phyloP scores from a whole-genome alignment of 2,797 vertebrate species.

The Babyrousa celebensis region DNA sequence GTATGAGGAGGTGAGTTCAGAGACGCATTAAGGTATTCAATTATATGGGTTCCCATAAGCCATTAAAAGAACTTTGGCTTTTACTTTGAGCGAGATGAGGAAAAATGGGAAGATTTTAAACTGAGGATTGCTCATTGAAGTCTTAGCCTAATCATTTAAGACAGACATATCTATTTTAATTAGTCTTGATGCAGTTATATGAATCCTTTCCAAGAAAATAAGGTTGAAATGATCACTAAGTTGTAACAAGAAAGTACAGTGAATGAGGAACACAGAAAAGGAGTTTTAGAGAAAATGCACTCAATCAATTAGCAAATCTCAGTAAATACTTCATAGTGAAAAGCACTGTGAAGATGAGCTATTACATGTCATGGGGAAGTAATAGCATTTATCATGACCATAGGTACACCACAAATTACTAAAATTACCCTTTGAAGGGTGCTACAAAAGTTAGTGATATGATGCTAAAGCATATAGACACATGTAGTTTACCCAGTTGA shows the following conservation, averaged over 20 bases:
- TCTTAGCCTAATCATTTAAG: slow-evolving; percentile 4
- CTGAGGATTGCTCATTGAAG: not conserved
- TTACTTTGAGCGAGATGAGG: not conserved
- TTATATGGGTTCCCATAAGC: not conserved
- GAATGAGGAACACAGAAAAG: not conserved
- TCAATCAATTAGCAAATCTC: slow-evolving; percentile 41
- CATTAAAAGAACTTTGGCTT: not conserved
- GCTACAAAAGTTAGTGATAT: not conserved
- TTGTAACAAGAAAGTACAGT: not conserved
- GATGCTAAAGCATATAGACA: not conserved
- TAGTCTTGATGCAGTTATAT: slow-evolving; percentile 25
- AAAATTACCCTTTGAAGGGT: not conserved
- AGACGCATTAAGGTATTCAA: not conserved
- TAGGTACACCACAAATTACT: not conserved
- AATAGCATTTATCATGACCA: not conserved
- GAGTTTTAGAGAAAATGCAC: not conserved
- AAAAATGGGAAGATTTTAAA: not conserved
- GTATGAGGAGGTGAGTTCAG: not conserved
- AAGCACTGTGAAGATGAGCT: not conserved
- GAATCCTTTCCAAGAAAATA: slow-evolving; percentile 33
- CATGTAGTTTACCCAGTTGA: not conserved
- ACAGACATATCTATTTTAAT: slow-evolving; percentile 42
- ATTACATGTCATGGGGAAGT: not conserved
- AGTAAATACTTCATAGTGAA: slow-evolving; percentile 39
- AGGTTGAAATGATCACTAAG: not conserved